These are phyloP conservation scores for Protophormia terraenovae DNA, from an alignment of 2,888 invertebrate genomes.

Conservation along the genomic window DNA sequence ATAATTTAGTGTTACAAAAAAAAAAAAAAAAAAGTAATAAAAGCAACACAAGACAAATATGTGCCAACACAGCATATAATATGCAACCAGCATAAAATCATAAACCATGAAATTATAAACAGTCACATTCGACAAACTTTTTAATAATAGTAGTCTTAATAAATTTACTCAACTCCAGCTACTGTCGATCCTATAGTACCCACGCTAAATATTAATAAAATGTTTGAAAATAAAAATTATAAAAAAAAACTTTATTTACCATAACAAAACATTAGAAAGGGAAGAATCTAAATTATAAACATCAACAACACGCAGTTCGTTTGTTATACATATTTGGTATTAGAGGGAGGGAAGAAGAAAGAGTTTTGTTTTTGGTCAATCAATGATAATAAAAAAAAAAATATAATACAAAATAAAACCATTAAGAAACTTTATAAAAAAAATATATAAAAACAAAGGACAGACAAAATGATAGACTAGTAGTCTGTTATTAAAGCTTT, in stretches of 20 bases:
- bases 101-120: slow-evolving; percentile 60
- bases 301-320: background rate
- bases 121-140: slow-evolving; percentile 33
- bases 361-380: slow-evolving; percentile 27
- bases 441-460: background rate
- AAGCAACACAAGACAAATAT: slow-evolving; percentile 53
- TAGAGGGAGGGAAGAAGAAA: background rate
- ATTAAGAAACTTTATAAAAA: background rate
- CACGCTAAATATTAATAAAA: background rate
- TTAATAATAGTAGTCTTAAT: background rate
- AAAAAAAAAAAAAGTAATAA: too few species aligned
- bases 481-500: too few species aligned
- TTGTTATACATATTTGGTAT: too few species aligned
- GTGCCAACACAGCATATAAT: slow-evolving; percentile 29
- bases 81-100: slow-evolving; percentile 50
- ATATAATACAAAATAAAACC: background rate
- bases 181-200: too few species aligned
- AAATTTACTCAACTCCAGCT: too few species aligned
- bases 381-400: slow-evolving; percentile 15
- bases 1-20: slow-evolving; percentile 19
- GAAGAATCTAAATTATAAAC: background rate
- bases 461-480: too few species aligned
- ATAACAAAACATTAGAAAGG: slow-evolving; percentile 1
- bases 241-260: slow-evolving; percentile 30
- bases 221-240: background rate